Conservation (phyloP, 2,113 vertebrate species). For the Craseonycteris thonglongyai region DNA sequence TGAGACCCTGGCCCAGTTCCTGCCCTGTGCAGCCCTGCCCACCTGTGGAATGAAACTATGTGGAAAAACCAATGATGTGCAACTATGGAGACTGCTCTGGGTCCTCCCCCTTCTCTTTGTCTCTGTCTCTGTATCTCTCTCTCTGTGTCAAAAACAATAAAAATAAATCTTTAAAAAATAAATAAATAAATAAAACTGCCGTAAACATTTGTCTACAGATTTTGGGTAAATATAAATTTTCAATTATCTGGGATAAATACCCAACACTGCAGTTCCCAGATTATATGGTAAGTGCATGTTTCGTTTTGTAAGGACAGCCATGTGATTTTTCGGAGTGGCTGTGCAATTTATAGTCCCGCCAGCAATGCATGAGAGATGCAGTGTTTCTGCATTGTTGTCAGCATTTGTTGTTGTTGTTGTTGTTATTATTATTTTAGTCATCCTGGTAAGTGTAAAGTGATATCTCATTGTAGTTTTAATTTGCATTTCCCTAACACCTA, state of each 20-base stretch:
- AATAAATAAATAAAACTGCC: neutral
- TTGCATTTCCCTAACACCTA: neutral
- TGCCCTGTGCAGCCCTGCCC: no score
- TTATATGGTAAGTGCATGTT: neutral
- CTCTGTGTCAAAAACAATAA: no score
- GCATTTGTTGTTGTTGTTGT: neutral
- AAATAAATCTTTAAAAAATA: no score
- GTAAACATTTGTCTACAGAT: neutral
- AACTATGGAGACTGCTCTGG: no score
- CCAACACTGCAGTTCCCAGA: neutral
- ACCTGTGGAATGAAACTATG: no score
- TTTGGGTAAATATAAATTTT: neutral
- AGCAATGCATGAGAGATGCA: neutral
- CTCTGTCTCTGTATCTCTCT: no score
- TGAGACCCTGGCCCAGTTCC: no score
- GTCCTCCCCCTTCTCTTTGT: no score
- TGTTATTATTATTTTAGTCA: neutral
- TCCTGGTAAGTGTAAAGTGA: neutral
- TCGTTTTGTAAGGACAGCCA: neutral
- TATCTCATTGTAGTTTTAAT: conserved; percentile 4
- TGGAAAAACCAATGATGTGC: no score
- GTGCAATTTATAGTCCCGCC: neutral
- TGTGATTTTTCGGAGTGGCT: neutral
- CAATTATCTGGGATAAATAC: neutral
- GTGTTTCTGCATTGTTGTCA: neutral